These are phyloP conservation scores for Diorhabda elongata DNA, from an alignment of 1,140 invertebrate genomes.

Conservation along the genomic window DNA sequence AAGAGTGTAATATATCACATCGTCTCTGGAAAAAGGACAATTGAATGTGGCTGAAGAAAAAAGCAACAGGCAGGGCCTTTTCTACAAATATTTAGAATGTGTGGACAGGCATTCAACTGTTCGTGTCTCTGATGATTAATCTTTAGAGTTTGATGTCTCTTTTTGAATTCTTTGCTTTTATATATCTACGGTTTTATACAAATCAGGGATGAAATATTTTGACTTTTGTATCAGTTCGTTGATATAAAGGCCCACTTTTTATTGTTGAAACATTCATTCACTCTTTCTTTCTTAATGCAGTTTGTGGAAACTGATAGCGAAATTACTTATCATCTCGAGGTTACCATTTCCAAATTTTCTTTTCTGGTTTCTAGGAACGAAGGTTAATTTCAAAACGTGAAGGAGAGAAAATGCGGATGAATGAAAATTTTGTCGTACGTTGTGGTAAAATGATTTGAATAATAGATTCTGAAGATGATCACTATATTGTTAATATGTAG, in stretches of 20 bases:
- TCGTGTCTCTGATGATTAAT: constrained; percentile 28
- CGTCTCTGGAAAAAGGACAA: constrained; percentile 16
- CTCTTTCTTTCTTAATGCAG: too few relatives aligned
- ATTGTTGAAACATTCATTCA: not conserved
- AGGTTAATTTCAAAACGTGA: too few relatives aligned
- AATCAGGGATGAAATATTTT: constrained; percentile 19
- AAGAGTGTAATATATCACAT: constrained; percentile 22
- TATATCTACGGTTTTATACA: not conserved
- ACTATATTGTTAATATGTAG: too few relatives aligned
- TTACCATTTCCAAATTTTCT: too few relatives aligned
- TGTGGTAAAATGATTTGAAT: too few relatives aligned
- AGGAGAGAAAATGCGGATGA: too few relatives aligned
- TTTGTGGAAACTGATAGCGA: too few relatives aligned
- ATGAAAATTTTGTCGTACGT: too few relatives aligned
- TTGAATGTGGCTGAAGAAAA: constrained; percentile 15
- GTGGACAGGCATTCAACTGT: constrained; percentile 29
- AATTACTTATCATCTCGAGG: too few relatives aligned
- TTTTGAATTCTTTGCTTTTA: constrained; percentile 6
- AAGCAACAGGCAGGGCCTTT: constrained; percentile 22
- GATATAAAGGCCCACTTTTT: not conserved
- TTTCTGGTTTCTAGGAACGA: too few relatives aligned
- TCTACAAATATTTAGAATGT: constrained; percentile 31
- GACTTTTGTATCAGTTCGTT: constrained; percentile 11
- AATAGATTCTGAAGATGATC: too few relatives aligned
- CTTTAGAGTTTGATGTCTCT: constrained; percentile 21